Conservation (phyloP, 2,888 invertebrate genomes). For the Andrena chrysosceles region DNA sequence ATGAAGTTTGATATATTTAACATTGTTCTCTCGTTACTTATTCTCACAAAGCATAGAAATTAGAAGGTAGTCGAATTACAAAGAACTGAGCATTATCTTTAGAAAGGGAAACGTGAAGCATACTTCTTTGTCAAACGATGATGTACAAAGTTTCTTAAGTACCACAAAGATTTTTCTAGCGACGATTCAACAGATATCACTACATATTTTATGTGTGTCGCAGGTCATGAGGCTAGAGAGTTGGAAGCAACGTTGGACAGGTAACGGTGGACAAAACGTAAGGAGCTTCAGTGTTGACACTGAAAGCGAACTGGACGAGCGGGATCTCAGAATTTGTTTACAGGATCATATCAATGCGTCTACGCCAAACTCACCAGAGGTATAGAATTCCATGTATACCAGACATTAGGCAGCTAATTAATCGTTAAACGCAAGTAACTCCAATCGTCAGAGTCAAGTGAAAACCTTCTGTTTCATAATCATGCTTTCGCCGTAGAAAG, state of each 20-base stretch:
- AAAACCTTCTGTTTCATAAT: conserved; percentile 62
- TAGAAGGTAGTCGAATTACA: conserved; percentile 17
- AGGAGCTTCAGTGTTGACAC: conserved; percentile 84
- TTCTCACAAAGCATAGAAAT: neutral
- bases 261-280: conserved; percentile 77
- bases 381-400: conserved; percentile 70
- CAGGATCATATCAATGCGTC: conserved; percentile 79
- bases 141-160: conserved; percentile 4
- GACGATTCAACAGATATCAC: neutral
- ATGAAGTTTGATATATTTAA: neutral
- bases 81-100: neutral
- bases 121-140: neutral
- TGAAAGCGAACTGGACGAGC: conserved; percentile 87
- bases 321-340: conserved; percentile 82
- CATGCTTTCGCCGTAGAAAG: conserved; percentile 64
- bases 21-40: no score
- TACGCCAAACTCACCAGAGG: conserved; percentile 73
- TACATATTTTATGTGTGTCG: conserved; percentile 47
- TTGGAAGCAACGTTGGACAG: conserved; percentile 85
- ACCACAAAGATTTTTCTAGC: neutral
- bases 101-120: neutral
- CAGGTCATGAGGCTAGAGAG: conserved; percentile 92
- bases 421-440: conserved; percentile 53
- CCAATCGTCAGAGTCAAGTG: conserved; percentile 54
- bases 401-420: conserved; percentile 71